Percentiles rank a stretch among this genome's conserved stretches.
These are phyloP conservation scores for Marcusenius ussheri DNA, from an alignment of 2,113 vertebrate genomes.

Conservation along the genomic window DNA sequence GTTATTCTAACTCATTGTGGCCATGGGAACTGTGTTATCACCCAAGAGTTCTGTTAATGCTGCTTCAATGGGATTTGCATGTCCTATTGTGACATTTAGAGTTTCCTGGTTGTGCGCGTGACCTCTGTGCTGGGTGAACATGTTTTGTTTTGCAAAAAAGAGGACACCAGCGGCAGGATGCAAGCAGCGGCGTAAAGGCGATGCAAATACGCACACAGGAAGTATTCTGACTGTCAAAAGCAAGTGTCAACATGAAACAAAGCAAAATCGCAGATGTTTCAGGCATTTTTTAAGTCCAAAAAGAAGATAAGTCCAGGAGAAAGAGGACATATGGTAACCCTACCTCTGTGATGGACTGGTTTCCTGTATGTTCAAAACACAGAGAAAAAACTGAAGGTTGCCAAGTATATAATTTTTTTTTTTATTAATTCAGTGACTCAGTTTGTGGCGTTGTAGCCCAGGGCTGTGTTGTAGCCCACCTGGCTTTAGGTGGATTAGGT, in stretches of 20 bases:
- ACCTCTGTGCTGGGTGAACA: not conserved
- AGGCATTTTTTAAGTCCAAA: not conserved
- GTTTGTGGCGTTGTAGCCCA: not conserved
- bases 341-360: not conserved
- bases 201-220: not conserved
- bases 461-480: not conserved
- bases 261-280: not conserved
- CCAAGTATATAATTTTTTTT: not conserved
- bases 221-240: not conserved
- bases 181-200: not conserved
- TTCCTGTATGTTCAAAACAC: not conserved
- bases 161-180: not conserved
- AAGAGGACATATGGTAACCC: not conserved
- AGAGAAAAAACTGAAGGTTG: not conserved
- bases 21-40: not conserved
- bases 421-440: not conserved
- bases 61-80: not conserved
- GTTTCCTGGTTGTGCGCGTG: not conserved
- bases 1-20: not conserved
- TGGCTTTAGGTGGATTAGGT: not conserved
- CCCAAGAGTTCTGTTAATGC: not conserved
- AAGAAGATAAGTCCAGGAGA: not conserved
- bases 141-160: not conserved
- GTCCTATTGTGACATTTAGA: not conserved
- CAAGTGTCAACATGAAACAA: not conserved